Evolutionary conservation across 1,140 invertebrate species (phyloP).

Genomic region (Teleogryllus occipitalis): DNA sequence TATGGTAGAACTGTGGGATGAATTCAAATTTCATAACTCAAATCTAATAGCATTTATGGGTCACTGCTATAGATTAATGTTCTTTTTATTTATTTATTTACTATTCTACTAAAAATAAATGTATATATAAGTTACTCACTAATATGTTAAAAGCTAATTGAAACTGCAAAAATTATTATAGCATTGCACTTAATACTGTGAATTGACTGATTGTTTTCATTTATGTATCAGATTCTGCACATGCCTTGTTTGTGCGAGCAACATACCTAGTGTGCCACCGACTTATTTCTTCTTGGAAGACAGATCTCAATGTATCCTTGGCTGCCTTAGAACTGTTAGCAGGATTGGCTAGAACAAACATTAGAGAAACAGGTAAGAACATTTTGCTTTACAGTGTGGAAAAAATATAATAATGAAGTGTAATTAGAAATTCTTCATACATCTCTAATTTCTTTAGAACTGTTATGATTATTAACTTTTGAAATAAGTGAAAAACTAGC

Average conservation of each 20-base stretch:
- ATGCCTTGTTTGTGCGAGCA: constrained; percentile 80
- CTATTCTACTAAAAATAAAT: not conserved
- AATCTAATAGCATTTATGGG: too few relatives aligned
- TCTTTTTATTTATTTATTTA: not conserved
- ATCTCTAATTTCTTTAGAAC: not conserved
- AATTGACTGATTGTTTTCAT: not conserved
- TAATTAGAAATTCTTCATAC: too few relatives aligned
- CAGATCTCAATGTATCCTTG: constrained; percentile 87
- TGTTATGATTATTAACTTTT: too few relatives aligned
- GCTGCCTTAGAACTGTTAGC: constrained; percentile 87
- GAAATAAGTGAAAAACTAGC: too few relatives aligned
- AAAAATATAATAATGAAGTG: not conserved
- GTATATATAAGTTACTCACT: not conserved
- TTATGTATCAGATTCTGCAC: constrained; percentile 57
- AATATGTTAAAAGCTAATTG: not conserved
- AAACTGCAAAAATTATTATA: not conserved
- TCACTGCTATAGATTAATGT: too few relatives aligned
- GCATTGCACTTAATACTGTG: not conserved
- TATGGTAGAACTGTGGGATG: too few relatives aligned
- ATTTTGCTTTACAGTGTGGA: not conserved
- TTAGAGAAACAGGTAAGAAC: constrained; percentile 67
- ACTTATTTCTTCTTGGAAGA: constrained; percentile 91
- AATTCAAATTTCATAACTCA: too few relatives aligned
- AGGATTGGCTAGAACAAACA: constrained; percentile 76
- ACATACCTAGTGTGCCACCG: constrained; percentile 90